phyloP scores from a whole-genome alignment of 2,888 invertebrate species.

The Plagiodera versicolora region DNA sequence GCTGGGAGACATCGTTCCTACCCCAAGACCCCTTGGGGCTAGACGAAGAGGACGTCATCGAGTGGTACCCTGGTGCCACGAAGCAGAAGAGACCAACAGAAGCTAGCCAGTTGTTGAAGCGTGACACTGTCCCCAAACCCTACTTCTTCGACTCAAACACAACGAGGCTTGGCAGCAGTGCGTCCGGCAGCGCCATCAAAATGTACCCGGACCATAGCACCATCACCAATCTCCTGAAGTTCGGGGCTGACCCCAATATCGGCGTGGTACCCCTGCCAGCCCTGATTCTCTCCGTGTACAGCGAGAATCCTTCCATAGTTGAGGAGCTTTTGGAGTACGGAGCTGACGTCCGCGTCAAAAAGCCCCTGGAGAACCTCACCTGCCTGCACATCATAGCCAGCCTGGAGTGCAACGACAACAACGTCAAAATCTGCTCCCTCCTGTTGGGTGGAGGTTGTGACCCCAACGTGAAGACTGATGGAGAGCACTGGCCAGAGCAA shows the following conservation, averaged over 20 bases:
- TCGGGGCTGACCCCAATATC: slow-evolving; percentile 48
- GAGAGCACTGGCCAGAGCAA: slow-evolving; percentile 44
- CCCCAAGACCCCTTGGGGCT: not conserved
- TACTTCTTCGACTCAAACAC: too few species aligned
- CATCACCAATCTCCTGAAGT: slow-evolving; percentile 42
- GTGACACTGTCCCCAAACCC: not conserved
- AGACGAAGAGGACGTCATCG: slow-evolving; percentile 65
- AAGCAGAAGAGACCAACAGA: not conserved
- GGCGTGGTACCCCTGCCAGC: slow-evolving; percentile 47
- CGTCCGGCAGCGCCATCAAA: too few species aligned
- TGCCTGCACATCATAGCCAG: slow-evolving; percentile 46
- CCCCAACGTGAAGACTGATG: slow-evolving; percentile 42
- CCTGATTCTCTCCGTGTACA: slow-evolving; percentile 46
- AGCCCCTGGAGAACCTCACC: slow-evolving; percentile 40
- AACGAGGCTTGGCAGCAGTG: too few species aligned
- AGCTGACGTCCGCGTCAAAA: slow-evolving; percentile 40
- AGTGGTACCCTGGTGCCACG: slow-evolving; percentile 43
- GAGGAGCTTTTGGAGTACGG: slow-evolving; percentile 37
- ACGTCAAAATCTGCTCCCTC: slow-evolving; percentile 36
- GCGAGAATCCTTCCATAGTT: slow-evolving; percentile 41
- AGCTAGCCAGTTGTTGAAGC: not conserved
- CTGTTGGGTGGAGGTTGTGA: slow-evolving; percentile 43
- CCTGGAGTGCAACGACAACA: slow-evolving; percentile 34
- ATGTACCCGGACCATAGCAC: slow-evolving; percentile 2
- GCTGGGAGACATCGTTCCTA: slow-evolving; percentile 52